A percentile compares a stretch with the other conserved stretches of the same genome.
Evolutionary conservation across 1,140 invertebrate genomes (phyloP).

Genomic region (Procambarus clarkii): DNA sequence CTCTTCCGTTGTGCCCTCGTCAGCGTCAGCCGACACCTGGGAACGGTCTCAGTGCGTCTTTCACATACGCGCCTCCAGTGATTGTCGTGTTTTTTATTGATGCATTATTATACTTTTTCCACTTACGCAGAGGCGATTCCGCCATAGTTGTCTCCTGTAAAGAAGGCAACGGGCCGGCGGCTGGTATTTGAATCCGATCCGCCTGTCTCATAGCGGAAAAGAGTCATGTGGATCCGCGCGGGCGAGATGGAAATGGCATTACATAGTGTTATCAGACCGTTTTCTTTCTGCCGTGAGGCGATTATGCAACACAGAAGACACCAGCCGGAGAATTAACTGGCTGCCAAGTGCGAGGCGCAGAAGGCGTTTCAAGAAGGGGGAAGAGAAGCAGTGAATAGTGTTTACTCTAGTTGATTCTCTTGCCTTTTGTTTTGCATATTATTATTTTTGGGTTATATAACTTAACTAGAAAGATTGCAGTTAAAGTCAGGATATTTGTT

Average conservation of each 20-base stretch:
- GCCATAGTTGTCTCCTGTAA: background rate
- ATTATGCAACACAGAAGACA: background rate
- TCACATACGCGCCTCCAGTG: background rate
- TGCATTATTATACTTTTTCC: background rate
- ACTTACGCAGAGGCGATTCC: background rate
- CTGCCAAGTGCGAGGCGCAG: too few species aligned
- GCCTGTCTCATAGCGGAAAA: background rate
- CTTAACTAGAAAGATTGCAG: too few species aligned
- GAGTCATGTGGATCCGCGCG: background rate
- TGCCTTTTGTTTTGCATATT: too few species aligned
- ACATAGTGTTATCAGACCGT: background rate
- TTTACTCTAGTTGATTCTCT: too few species aligned
- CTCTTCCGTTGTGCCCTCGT: background rate
- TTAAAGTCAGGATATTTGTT: too few species aligned
- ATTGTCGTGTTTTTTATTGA: background rate
- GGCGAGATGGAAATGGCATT: background rate
- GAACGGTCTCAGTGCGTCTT: too few species aligned
- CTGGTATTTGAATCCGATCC: background rate
- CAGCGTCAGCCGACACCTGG: background rate
- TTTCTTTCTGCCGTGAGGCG: background rate
- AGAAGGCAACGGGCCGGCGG: background rate
- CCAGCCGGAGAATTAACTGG: too few species aligned
- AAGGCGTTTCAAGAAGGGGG: too few species aligned
- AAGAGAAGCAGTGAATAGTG: too few species aligned
- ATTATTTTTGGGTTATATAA: too few species aligned